Conservation (phyloP, 2,113 vertebrate genomes). For the Mormyrus iriodes region DNA sequence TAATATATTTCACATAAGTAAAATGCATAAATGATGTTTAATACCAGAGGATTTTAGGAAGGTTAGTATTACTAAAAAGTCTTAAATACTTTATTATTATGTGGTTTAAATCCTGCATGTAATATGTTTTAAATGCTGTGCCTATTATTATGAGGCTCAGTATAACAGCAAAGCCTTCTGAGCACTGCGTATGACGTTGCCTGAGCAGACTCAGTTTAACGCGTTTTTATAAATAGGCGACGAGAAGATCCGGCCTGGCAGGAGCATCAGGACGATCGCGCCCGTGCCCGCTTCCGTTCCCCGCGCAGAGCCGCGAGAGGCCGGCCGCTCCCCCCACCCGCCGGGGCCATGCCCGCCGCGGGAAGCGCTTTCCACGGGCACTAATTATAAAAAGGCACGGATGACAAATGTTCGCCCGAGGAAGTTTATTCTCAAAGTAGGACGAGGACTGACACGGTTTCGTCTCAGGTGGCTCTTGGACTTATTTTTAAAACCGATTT, state of each 20-base stretch:
- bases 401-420: constrained; percentile 44
- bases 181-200: background rate
- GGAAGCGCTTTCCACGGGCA: constrained; percentile 32
- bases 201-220: constrained; percentile 3
- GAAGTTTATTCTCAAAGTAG: constrained; percentile 60
- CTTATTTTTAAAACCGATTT: constrained; percentile 66
- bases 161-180: background rate
- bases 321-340: constrained; percentile 26
- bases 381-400: constrained; percentile 47
- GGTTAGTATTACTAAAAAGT: background rate
- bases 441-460: constrained; percentile 64
- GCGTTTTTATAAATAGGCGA: constrained; percentile 29
- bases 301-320: constrained; percentile 25
- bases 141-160: background rate
- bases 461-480: constrained; percentile 61
- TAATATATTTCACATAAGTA: background rate
- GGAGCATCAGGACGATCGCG: constrained; percentile 29
- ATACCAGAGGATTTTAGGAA: background rate
- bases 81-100: background rate
- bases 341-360: constrained; percentile 1
- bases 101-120: background rate
- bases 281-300: constrained; percentile 21
- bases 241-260: constrained; percentile 26
- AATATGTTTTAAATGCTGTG: background rate
- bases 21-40: background rate